Conservation (phyloP, 2,797 vertebrate species). For the Crypturellus tataupa region DNA sequence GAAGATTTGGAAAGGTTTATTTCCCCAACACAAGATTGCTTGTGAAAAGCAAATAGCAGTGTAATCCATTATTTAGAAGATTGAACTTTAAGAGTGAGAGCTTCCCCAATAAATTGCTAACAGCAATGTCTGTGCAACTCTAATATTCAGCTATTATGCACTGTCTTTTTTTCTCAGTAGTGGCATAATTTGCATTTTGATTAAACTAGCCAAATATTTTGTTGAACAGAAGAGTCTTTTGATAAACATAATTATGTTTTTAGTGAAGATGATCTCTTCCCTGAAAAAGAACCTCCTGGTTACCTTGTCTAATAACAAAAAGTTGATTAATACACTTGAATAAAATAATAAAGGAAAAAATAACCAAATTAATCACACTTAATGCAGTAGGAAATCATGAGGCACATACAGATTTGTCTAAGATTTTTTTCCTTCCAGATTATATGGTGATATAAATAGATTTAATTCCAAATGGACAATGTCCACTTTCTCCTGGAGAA, state of each 20-base stretch:
- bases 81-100: not conserved
- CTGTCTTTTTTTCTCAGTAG: not conserved
- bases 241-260: not conserved
- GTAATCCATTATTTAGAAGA: not conserved
- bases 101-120: not conserved
- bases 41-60: not conserved
- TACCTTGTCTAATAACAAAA: constrained; percentile 16
- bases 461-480: not conserved
- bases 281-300: not conserved
- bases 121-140: not conserved
- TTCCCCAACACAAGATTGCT: not conserved
- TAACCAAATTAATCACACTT: constrained; percentile 36
- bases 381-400: not conserved
- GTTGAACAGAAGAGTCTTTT: not conserved
- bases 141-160: not conserved
- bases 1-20: not conserved
- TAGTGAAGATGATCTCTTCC: not conserved
- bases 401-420: not conserved
- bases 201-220: constrained; percentile 37
- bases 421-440: not conserved
- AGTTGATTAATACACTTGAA: constrained; percentile 12
- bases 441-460: constrained; percentile 5
- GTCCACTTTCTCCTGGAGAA: not conserved
- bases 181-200: constrained; percentile 57
- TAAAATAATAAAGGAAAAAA: constrained; percentile 43